Percentiles rank a stretch among this genome's conserved stretches.
These are phyloP conservation scores for Syritta pipiens DNA, from an alignment of 2,888 invertebrate species.

Conservation along the genomic window DNA sequence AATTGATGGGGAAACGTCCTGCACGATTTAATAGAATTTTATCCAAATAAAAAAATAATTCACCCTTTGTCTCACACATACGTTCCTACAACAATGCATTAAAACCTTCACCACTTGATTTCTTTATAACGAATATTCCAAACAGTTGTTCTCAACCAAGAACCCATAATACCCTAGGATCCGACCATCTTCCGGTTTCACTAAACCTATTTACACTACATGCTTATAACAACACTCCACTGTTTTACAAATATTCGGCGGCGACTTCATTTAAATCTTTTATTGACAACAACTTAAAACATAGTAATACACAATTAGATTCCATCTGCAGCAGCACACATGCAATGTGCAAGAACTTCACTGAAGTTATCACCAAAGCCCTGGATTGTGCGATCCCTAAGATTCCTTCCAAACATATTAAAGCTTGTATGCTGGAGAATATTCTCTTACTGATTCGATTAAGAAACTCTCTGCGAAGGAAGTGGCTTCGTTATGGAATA, in stretches of 20 bases:
- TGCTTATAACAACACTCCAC: neutral
- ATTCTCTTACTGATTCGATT: neutral
- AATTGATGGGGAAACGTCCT: neutral
- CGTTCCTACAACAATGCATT: neutral
- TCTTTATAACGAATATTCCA: neutral
- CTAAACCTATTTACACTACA: too few species aligned
- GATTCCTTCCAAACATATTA: neutral
- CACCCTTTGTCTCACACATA: neutral
- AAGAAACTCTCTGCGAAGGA: neutral
- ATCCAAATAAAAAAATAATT: neutral
- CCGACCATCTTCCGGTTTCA: constrained; percentile 5
- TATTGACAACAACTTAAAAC: neutral
- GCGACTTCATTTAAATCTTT: neutral
- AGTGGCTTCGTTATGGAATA: neutral
- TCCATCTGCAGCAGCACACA: neutral
- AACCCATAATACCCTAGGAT: neutral
- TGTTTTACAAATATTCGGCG: neutral
- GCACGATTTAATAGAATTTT: neutral
- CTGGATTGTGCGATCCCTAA: neutral
- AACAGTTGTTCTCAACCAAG: neutral
- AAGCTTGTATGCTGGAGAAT: neutral
- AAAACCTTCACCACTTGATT: neutral
- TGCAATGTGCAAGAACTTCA: neutral
- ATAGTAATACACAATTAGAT: neutral
- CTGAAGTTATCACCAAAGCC: neutral